phyloP scores from a whole-genome alignment of 2,113 vertebrate genomes.

The Hippocampus comes region DNA sequence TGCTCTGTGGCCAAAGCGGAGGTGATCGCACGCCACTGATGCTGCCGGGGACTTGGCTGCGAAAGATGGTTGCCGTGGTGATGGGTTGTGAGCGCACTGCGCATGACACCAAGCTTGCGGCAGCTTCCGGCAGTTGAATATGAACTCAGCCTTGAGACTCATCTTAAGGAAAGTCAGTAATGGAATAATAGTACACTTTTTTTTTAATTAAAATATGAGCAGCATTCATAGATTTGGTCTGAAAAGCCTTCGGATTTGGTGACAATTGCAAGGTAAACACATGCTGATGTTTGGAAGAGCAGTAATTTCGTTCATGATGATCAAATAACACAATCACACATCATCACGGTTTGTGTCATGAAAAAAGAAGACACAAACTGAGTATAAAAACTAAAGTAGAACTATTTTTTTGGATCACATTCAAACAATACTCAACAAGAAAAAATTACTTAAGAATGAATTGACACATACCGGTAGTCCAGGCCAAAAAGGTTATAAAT shows the following conservation, averaged over 20 bases:
- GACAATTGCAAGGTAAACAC: neutral
- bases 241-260: neutral
- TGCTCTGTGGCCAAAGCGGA: slow-evolving; percentile 31
- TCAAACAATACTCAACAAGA: too few species aligned
- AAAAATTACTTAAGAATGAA: neutral
- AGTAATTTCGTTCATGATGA: neutral
- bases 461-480: too few species aligned
- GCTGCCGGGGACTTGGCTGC: slow-evolving; percentile 46
- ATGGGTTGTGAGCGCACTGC: slow-evolving; percentile 61
- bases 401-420: too few species aligned
- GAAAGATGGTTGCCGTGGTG: slow-evolving; percentile 69
- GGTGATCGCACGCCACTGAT: slow-evolving; percentile 41
- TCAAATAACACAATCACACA: too few species aligned
- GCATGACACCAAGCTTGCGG: slow-evolving; percentile 46
- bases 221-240: neutral
- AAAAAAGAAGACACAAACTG: too few species aligned
- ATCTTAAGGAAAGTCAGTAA: neutral
- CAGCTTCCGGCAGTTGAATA: slow-evolving; percentile 34
- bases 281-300: neutral
- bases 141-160: slow-evolving; percentile 22
- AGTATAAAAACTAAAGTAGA: too few species aligned
- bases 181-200: neutral
- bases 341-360: too few species aligned
- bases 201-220: neutral
- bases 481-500: neutral